A percentile compares a stretch with the other conserved stretches of the same genome.
These are phyloP conservation scores for Luehdorfia chinensis DNA, from an alignment of 1,140 invertebrate species.

Conservation along the genomic window DNA sequence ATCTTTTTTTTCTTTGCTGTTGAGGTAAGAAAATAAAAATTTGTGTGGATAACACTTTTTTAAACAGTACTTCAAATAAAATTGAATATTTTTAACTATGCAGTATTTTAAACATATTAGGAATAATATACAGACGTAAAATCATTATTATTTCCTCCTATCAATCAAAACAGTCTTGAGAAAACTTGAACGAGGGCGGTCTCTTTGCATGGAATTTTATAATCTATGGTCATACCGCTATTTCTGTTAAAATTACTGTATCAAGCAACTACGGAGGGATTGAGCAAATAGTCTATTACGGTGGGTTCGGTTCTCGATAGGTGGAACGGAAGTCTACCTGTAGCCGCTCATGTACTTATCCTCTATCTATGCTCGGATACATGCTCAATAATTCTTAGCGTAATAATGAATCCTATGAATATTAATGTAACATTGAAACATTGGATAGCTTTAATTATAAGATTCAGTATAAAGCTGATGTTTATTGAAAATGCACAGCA, in stretches of 20 bases:
- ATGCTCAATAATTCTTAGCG: slow-evolving; percentile 12
- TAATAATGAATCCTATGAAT: slow-evolving; percentile 15
- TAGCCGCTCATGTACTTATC: slow-evolving; percentile 3
- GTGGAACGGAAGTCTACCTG: neutral
- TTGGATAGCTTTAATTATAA: slow-evolving; percentile 10
- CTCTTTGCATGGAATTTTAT: slow-evolving; percentile 12
- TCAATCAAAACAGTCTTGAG: slow-evolving; percentile 11
- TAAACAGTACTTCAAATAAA: no score
- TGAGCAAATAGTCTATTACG: slow-evolving; percentile 5
- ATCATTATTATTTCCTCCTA: slow-evolving; percentile 3
- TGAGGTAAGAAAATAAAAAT: no score
- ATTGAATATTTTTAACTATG: no score
- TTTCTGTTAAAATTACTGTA: slow-evolving; percentile 5
- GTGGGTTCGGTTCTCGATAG: neutral
- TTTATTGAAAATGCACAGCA: no score
- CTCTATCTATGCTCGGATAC: neutral
- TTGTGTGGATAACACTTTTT: no score
- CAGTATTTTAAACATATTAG: no score
- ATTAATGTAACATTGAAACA: slow-evolving; percentile 12
- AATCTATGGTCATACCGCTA: slow-evolving; percentile 7
- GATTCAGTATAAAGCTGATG: no score
- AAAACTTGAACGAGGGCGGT: slow-evolving; percentile 17
- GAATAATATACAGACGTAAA: no score
- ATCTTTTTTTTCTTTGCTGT: no score
- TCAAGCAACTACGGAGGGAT: neutral